phyloP scores from a whole-genome alignment of 2,797 vertebrate species.

The Lemur catta region DNA sequence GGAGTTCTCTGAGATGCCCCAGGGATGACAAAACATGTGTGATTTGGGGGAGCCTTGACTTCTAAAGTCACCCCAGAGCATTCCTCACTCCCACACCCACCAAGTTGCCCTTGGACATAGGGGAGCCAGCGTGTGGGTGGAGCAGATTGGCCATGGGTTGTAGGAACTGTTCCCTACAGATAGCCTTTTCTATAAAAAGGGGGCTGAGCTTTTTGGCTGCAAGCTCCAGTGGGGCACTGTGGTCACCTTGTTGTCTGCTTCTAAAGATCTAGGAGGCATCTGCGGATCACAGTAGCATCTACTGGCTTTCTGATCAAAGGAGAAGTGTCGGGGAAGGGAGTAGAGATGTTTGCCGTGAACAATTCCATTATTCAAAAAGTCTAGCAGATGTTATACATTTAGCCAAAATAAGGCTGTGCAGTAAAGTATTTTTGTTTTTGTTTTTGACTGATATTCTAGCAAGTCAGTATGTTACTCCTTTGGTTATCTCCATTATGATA shows the following conservation, averaged over 20 bases:
- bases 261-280: not conserved
- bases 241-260: not conserved
- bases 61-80: not conserved
- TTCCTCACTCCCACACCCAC: too few relatives aligned
- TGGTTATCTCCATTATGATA: not conserved
- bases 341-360: not conserved
- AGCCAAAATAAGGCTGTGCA: not conserved
- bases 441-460: not conserved
- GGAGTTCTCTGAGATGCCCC: not conserved
- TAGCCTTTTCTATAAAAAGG: not conserved
- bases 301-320: not conserved
- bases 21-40: not conserved
- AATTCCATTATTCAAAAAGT: not conserved
- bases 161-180: not conserved
- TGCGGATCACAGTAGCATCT: not conserved
- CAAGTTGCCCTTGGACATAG: not conserved
- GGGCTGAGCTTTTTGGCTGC: not conserved
- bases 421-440: not conserved
- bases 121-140: not conserved
- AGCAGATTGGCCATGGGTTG: too few relatives aligned
- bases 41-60: not conserved
- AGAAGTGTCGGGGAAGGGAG: not conserved
- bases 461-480: not conserved
- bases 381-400: not conserved
- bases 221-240: too few relatives aligned